These are phyloP conservation scores for Diadema setosum DNA, from an alignment of 35 echinoderm and acorn worm genomes.

Conservation along the genomic window DNA sequence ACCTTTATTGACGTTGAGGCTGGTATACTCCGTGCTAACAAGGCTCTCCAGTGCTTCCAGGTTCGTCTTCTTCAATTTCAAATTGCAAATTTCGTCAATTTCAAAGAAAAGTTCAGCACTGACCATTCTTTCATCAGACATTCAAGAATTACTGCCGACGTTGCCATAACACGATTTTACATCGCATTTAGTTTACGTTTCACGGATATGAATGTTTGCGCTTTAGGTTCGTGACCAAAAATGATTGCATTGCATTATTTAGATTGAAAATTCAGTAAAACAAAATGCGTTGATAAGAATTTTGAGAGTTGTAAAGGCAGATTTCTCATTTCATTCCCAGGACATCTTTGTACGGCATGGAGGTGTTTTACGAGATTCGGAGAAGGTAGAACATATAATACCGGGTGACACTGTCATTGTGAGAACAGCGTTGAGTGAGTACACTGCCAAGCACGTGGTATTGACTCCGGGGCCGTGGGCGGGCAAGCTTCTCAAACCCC, in stretches of 20 bases:
- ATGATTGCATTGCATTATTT: background rate
- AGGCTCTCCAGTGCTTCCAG: slow-evolving; percentile 26
- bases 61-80: no score
- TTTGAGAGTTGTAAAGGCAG: background rate
- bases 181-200: background rate
- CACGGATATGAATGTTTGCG: background rate
- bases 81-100: no score
- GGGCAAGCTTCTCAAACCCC: slow-evolving; percentile 58
- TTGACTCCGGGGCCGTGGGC: slow-evolving; percentile 86
- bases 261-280: background rate
- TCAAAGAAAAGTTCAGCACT: no score
- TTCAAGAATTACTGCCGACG: no score
- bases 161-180: no score
- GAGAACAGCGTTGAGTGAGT: slow-evolving; percentile 47
- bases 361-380: slow-evolving; percentile 61
- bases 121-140: no score
- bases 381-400: slow-evolving; percentile 57
- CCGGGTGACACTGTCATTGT: slow-evolving; percentile 63
- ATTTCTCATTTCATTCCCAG: slow-evolving; percentile 16
- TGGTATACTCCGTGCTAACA: slow-evolving; percentile 55
- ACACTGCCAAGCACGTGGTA: slow-evolving; percentile 61
- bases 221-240: background rate
- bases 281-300: background rate
- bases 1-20: slow-evolving; percentile 39
- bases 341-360: slow-evolving; percentile 44